Evolutionary conservation across 2,113 vertebrate species (phyloP).

Genomic region (Vanacampus margaritifer): DNA sequence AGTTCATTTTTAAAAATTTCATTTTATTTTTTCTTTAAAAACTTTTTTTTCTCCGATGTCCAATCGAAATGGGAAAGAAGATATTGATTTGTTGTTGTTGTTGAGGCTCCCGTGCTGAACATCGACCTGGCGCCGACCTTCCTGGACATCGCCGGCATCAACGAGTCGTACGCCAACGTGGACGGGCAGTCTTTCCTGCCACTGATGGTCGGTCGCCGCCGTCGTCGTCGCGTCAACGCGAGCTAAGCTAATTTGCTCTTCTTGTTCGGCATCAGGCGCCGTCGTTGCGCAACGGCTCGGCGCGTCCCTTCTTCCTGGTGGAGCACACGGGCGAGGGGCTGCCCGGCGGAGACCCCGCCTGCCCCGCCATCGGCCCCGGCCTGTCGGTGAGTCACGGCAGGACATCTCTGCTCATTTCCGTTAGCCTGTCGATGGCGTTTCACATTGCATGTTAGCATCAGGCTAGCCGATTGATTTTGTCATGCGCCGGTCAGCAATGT

Average conservation of each 20-base stretch:
- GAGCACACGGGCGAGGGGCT: slow-evolving; percentile 76
- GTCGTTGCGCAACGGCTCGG: slow-evolving; percentile 60
- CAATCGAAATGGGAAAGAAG: too few species aligned
- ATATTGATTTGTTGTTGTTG: too few species aligned
- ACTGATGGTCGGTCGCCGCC: slow-evolving; percentile 67
- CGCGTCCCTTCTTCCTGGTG: slow-evolving; percentile 70
- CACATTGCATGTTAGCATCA: too few species aligned
- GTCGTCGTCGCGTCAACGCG: background rate
- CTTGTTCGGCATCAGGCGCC: slow-evolving; percentile 54
- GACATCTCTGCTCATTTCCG: too few species aligned
- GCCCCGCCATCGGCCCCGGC: slow-evolving; percentile 74
- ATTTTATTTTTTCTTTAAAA: too few species aligned
- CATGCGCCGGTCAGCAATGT: slow-evolving; percentile 62
- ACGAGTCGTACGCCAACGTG: slow-evolving; percentile 61
- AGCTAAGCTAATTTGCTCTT: background rate
- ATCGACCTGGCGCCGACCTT: slow-evolving; percentile 76
- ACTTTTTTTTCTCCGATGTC: too few species aligned
- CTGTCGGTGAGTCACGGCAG: slow-evolving; percentile 73
- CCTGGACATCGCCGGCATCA: slow-evolving; percentile 73
- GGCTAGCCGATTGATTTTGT: background rate
- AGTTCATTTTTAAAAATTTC: too few species aligned
- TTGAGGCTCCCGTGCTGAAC: slow-evolving; percentile 71
- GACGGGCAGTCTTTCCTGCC: slow-evolving; percentile 76
- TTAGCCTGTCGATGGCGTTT: too few species aligned
- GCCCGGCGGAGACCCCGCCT: slow-evolving; percentile 55